phyloP scores from a whole-genome alignment of 2,113 vertebrate genomes.

The Macquaria ambigua region DNA sequence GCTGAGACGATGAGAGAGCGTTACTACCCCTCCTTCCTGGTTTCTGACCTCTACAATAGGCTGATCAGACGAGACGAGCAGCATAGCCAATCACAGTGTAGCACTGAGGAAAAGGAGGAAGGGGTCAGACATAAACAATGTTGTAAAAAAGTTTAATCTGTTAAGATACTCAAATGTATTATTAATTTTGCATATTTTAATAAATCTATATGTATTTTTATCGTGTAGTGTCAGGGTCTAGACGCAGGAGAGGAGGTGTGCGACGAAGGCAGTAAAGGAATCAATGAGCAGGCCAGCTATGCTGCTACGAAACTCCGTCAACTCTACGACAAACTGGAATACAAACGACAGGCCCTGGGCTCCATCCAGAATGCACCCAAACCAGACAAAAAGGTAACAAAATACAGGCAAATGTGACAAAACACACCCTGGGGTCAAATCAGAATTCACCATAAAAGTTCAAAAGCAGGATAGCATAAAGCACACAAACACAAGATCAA shows the following conservation, averaged over 20 bases:
- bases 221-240: conserved; percentile 84
- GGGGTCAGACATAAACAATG: conserved; percentile 80
- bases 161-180: background rate
- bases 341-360: conserved; percentile 95
- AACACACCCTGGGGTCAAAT: background rate
- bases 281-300: conserved; percentile 95
- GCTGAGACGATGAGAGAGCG: conserved; percentile 93
- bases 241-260: conserved; percentile 86
- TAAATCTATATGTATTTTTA: background rate
- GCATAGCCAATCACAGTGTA: conserved; percentile 83
- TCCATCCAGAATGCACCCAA: conserved; percentile 97
- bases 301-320: conserved; percentile 93
- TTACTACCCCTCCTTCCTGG: conserved; percentile 97
- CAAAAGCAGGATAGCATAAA: background rate
- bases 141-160: background rate
- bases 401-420: background rate
- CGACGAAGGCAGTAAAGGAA: conserved; percentile 89
- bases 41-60: conserved; percentile 94
- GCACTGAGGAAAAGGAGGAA: conserved; percentile 90
- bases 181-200: background rate
- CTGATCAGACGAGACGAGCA: conserved; percentile 90
- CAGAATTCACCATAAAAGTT: background rate
- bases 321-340: conserved; percentile 95
- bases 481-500: background rate
- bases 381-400: conserved; percentile 95